These are phyloP conservation scores for Sturmia bella DNA, from an alignment of 2,888 invertebrate genomes.

Conservation along the genomic window DNA sequence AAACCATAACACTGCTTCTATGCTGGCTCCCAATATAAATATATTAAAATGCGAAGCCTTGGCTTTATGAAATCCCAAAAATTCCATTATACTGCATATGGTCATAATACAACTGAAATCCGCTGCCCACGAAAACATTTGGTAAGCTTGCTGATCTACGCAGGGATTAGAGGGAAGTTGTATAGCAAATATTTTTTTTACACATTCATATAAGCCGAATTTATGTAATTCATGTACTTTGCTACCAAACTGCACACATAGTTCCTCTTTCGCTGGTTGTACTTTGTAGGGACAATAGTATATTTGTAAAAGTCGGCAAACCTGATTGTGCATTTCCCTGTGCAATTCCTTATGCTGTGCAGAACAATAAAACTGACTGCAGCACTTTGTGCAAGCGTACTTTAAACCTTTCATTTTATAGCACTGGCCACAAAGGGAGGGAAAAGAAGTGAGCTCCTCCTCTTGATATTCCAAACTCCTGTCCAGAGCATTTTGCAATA, in stretches of 20 bases:
- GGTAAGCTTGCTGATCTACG: constrained; percentile 70
- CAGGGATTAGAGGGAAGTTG: constrained; percentile 69
- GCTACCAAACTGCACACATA: constrained; percentile 48
- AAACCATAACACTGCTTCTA: constrained; percentile 74
- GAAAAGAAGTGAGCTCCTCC: constrained; percentile 76
- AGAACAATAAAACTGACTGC: constrained; percentile 75
- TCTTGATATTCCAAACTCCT: constrained; percentile 74
- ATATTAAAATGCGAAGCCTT: constrained; percentile 66
- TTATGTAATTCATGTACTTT: constrained; percentile 61
- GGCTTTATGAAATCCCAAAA: constrained; percentile 59
- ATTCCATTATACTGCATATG: constrained; percentile 72
- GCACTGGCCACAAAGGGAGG: constrained; percentile 74
- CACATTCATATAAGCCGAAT: constrained; percentile 71
- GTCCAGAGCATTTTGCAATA: constrained; percentile 69
- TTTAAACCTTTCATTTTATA: constrained; percentile 69
- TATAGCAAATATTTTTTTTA: constrained; percentile 70
- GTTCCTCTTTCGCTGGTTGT: neutral
- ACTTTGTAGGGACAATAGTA: constrained; percentile 75
- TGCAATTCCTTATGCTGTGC: constrained; percentile 72
- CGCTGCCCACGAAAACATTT: constrained; percentile 73
- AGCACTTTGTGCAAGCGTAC: constrained; percentile 72
- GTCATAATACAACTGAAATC: constrained; percentile 77
- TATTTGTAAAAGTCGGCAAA: constrained; percentile 74
- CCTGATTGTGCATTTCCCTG: constrained; percentile 69
- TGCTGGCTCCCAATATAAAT: constrained; percentile 74